These are phyloP conservation scores for Macroteleia sp. DNA, from an alignment of 2,888 invertebrate genomes.

Conservation along the genomic window DNA sequence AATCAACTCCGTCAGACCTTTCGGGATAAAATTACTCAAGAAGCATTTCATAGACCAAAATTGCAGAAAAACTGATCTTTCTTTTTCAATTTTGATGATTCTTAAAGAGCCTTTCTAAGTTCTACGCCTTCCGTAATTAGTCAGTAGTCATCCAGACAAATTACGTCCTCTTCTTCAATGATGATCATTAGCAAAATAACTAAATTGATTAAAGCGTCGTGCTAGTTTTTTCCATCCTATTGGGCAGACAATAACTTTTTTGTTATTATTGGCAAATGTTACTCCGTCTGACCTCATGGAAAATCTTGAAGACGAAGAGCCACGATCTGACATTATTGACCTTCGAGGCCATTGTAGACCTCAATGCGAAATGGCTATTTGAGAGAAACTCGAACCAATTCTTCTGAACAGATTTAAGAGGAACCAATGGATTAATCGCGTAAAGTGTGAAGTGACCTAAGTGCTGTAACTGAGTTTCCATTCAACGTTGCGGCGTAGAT, in stretches of 20 bases:
- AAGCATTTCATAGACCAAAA: not conserved
- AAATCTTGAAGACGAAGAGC: slow-evolving; percentile 66
- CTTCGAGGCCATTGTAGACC: slow-evolving; percentile 66
- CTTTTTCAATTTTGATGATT: not conserved
- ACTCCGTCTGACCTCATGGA: slow-evolving; percentile 55
- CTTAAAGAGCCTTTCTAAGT: slow-evolving; percentile 8
- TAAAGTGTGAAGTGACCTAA: slow-evolving; percentile 74
- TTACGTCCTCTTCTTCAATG: slow-evolving; percentile 13
- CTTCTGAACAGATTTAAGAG: slow-evolving; percentile 60
- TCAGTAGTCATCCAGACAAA: not conserved
- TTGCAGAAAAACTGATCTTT: not conserved
- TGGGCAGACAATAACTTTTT: slow-evolving; percentile 12
- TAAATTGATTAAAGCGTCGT: slow-evolving; percentile 20
- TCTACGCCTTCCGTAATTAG: not conserved
- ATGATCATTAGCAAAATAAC: slow-evolving; percentile 18
- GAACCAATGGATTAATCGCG: slow-evolving; percentile 78
- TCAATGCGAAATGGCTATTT: slow-evolving; percentile 72
- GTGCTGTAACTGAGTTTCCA: slow-evolving; percentile 49
- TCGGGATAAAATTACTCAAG: not conserved
- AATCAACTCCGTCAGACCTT: slow-evolving; percentile 4
- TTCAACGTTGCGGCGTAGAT: slow-evolving; percentile 30
- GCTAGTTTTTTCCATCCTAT: slow-evolving; percentile 10
- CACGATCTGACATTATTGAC: slow-evolving; percentile 72
- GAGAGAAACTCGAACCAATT: slow-evolving; percentile 58
- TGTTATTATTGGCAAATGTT: slow-evolving; percentile 40